Percentiles rank a stretch among this genome's conserved stretches.
Conservation (phyloP, 2,113 vertebrate genomes). For the Actenoides lindsayi region DNA sequence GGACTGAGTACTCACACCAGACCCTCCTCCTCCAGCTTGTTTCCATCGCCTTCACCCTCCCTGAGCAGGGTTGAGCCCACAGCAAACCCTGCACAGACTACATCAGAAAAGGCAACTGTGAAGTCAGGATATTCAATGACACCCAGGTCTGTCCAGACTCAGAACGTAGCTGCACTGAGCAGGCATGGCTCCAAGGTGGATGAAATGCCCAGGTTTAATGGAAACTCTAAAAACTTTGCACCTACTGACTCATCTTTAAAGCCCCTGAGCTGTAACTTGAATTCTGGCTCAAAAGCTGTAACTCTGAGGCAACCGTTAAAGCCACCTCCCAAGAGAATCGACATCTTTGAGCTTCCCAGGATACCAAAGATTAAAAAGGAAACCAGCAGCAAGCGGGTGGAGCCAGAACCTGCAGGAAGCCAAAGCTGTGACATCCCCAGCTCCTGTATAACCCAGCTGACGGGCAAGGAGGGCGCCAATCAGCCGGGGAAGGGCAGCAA, state of each 20-base stretch:
- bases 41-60: neutral
- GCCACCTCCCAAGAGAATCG: constrained; percentile 76
- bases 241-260: neutral
- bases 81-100: constrained; percentile 7
- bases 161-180: neutral
- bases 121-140: constrained; percentile 61
- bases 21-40: neutral
- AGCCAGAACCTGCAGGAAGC: neutral
- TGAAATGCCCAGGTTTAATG: constrained; percentile 29
- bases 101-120: neutral
- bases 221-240: neutral
- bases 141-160: constrained; percentile 54
- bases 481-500: constrained; percentile 44
- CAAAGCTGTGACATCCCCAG: constrained; percentile 74
- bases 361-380: constrained; percentile 94
- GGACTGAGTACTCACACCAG: neutral
- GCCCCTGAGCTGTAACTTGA: neutral
- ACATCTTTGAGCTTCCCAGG: constrained; percentile 87
- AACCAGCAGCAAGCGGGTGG: neutral
- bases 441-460: constrained; percentile 81
- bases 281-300: constrained; percentile 18
- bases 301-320: constrained; percentile 70
- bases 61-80: constrained; percentile 9
- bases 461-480: constrained; percentile 78
- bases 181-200: neutral